Conservation (phyloP, 1,140 invertebrate genomes). For the Amphibalanus amphitrite region DNA sequence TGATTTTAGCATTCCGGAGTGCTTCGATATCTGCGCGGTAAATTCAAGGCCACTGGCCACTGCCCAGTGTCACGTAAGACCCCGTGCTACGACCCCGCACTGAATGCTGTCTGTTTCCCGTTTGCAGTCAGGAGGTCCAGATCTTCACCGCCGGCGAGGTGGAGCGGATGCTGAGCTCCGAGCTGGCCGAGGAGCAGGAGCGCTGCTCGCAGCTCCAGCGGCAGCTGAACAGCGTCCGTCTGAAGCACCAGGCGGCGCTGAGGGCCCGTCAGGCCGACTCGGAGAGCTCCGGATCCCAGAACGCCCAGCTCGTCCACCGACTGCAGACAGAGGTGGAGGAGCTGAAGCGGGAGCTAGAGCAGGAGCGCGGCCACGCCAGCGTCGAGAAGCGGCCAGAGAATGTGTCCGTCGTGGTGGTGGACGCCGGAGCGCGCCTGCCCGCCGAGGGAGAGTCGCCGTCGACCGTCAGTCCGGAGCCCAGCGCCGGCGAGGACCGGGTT, state of each 20-base stretch:
- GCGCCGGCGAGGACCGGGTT: too few species aligned
- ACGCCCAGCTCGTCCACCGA: not conserved
- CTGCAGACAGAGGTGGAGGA: not conserved
- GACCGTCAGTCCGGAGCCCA: too few species aligned
- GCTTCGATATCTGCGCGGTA: too few species aligned
- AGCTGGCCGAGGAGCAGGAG: constrained; percentile 18
- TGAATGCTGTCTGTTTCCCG: too few species aligned
- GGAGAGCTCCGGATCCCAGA: not conserved
- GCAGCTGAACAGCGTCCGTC: not conserved
- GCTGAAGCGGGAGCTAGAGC: not conserved
- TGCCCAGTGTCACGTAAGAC: too few species aligned
- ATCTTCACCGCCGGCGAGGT: constrained; percentile 21
- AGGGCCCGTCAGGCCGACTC: constrained; percentile 13
- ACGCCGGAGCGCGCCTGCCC: too few species aligned
- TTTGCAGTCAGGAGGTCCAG: constrained; percentile 21
- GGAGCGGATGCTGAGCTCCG: constrained; percentile 19
- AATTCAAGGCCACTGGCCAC: too few species aligned
- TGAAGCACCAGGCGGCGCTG: not conserved
- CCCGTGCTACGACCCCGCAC: too few species aligned
- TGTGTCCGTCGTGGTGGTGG: not conserved
- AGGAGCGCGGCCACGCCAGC: not conserved
- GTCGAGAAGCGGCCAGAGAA: not conserved
- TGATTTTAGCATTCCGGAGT: too few species aligned
- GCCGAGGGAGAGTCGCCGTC: too few species aligned
- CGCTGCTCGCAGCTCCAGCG: constrained; percentile 16